Evolutionary conservation across 37 sponge, comb jelly and placozoan genomes (phyloP).

Genomic region (Beroe ovata): DNA sequence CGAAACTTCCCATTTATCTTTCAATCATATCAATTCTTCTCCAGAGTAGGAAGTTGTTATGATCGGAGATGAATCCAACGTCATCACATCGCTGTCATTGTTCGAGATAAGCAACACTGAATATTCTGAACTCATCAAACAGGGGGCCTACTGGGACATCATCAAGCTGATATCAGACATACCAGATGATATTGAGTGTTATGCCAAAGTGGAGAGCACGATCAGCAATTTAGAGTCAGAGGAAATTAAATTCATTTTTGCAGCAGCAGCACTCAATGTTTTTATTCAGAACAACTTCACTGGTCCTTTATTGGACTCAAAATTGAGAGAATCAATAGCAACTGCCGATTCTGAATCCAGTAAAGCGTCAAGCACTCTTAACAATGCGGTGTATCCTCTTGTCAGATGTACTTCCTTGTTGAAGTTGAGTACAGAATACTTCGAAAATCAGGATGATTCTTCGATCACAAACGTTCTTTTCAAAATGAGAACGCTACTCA

Average conservation of each 20-base stretch:
- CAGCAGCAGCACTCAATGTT: slow-evolving; percentile 23
- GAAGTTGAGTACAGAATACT: background rate
- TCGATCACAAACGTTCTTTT: background rate
- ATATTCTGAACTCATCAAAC: background rate
- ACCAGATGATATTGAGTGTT: background rate
- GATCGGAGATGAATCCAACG: background rate
- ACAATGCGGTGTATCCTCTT: slow-evolving; percentile 56
- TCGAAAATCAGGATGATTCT: background rate
- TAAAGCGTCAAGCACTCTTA: background rate
- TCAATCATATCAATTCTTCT: too few relatives aligned
- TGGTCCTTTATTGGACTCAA: slow-evolving; percentile 3
- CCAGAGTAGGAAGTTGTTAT: too few relatives aligned
- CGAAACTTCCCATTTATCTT: too few relatives aligned
- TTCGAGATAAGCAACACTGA: background rate
- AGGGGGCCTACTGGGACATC: slow-evolving; percentile 44
- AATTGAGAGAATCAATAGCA: background rate
- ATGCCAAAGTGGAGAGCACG: background rate
- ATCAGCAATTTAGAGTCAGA: background rate
- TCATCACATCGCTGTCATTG: slow-evolving; percentile 20
- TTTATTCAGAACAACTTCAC: slow-evolving; percentile 64
- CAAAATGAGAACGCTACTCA: background rate
- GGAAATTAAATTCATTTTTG: background rate
- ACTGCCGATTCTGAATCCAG: background rate
- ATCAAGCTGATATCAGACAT: background rate
- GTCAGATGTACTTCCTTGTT: slow-evolving; percentile 21